Evolutionary conservation across 2,797 vertebrate genomes (phyloP).

Genomic region (Merluccius polli): DNA sequence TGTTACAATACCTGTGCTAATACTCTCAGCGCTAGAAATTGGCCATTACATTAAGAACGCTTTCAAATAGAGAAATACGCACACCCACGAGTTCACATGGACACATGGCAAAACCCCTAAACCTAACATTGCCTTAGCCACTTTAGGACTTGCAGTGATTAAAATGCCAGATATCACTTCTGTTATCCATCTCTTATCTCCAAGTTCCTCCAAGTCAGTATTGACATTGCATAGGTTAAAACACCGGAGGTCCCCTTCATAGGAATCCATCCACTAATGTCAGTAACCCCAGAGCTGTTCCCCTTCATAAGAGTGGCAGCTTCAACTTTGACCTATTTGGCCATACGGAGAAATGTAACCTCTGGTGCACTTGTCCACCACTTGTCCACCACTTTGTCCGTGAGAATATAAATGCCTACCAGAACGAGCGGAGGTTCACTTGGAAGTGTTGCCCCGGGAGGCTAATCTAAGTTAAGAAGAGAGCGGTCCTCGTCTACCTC

Average conservation of each 20-base stretch:
- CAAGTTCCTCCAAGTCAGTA: slow-evolving; percentile 15
- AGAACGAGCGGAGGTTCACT: no score
- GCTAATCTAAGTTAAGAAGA: slow-evolving; percentile 37
- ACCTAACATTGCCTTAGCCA: slow-evolving; percentile 37
- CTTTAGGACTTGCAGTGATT: slow-evolving; percentile 60
- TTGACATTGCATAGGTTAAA: not conserved
- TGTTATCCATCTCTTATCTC: not conserved
- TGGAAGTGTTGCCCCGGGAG: not conserved
- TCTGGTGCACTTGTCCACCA: no score
- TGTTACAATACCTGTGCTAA: no score
- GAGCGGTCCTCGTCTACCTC: slow-evolving; percentile 68
- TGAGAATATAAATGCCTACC: no score
- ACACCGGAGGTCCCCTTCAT: no score
- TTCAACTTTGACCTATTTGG: no score
- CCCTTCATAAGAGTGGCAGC: no score
- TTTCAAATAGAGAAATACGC: slow-evolving; percentile 93
- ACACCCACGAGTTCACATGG: slow-evolving; percentile 68
- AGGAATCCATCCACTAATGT: no score
- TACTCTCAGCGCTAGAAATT: slow-evolving; percentile 66
- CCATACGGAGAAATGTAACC: no score
- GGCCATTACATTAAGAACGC: slow-evolving; percentile 89
- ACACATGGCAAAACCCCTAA: not conserved
- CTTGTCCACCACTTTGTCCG: no score
- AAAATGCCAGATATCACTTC: slow-evolving; percentile 58
- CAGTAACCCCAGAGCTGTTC: no score